Evolutionary conservation across 2,113 vertebrate species (phyloP).

Genomic region (Mixornis gularis): DNA sequence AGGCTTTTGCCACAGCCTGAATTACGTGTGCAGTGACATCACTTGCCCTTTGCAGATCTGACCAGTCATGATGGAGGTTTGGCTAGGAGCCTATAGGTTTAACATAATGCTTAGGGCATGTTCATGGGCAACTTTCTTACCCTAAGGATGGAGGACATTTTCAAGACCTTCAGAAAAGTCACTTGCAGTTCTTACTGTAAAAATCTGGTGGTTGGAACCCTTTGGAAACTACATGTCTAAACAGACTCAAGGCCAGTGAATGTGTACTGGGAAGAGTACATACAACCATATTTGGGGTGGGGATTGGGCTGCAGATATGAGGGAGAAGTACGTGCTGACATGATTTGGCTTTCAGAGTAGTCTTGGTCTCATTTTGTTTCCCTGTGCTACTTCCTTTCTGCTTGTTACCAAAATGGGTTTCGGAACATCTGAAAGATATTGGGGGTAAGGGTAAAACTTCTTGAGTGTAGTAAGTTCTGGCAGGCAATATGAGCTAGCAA

Average conservation of each 20-base stretch:
- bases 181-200: background rate
- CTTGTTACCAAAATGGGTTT: background rate
- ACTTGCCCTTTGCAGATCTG: background rate
- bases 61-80: background rate
- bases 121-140: accelerated
- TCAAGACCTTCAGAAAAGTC: background rate
- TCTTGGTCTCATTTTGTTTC: background rate
- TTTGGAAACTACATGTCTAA: background rate
- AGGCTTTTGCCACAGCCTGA: background rate
- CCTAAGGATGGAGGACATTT: background rate
- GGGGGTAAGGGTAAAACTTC: background rate
- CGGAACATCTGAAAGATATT: background rate
- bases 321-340: background rate
- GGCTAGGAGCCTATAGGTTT: background rate
- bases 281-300: background rate
- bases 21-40: accelerated
- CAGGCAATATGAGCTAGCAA: background rate
- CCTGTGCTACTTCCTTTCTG: background rate
- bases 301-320: background rate
- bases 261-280: background rate
- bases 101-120: background rate
- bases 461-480: background rate
- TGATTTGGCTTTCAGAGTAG: background rate
- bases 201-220: background rate
- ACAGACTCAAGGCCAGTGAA: background rate